phyloP scores from a whole-genome alignment of 2,797 vertebrate genomes.

The Cephalopachus bancanus region DNA sequence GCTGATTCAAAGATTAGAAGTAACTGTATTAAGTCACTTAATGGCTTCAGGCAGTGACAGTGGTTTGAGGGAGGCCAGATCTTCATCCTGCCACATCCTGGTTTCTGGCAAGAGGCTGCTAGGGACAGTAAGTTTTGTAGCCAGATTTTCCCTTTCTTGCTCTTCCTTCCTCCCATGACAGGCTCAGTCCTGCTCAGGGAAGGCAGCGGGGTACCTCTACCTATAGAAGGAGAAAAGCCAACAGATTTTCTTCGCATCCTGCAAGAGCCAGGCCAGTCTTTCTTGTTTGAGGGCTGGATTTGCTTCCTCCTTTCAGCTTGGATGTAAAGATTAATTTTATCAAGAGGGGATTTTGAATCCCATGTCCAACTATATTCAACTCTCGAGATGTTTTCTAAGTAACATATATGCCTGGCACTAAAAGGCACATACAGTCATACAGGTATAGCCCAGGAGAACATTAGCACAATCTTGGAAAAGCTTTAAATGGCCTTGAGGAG shows the following conservation, averaged over 20 bases:
- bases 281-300: neutral
- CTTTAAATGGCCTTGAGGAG: neutral
- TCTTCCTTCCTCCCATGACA: neutral
- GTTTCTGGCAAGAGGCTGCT: neutral
- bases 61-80: neutral
- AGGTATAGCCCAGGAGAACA: conserved; percentile 19
- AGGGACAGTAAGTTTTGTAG: neutral
- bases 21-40: neutral
- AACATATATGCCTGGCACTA: neutral
- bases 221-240: conserved; percentile 16
- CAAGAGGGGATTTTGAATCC: conserved; percentile 23
- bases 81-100: neutral
- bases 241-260: conserved; percentile 30
- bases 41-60: neutral
- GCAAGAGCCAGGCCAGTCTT: neutral
- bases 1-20: conserved; percentile 3
- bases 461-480: neutral
- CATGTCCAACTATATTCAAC: conserved; percentile 21
- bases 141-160: neutral
- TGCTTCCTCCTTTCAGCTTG: neutral
- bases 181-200: neutral
- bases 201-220: neutral
- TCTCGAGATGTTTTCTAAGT: neutral
- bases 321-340: conserved; percentile 8
- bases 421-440: neutral